Evolutionary conservation across 2,797 vertebrate genomes (phyloP), one percentile per base, ranked within the genome.

Genomic region (Eulemur albifrons): DNA sequence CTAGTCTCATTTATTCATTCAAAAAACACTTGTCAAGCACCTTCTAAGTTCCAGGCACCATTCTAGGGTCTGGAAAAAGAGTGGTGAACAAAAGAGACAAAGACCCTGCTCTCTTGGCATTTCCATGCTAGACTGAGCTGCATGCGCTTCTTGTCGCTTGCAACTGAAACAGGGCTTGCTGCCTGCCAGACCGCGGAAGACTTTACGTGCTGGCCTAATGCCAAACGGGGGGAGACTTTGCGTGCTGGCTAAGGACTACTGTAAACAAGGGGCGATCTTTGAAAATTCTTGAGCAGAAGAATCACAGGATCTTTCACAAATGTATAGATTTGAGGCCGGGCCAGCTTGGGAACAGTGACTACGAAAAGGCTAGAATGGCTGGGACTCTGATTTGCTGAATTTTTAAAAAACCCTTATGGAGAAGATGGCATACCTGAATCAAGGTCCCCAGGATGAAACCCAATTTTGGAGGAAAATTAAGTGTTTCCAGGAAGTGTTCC

Each of bases 1-100:
- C n/a, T 80, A n/a, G 12, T 88, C 77, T 81, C 30, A 90, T 75
- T 94, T 79, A 95, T 65, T 94, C 48, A 77, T 86, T 95, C 90
- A 77, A 38, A 35, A 96, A 83, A 57, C 38, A 57, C 13, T 93
- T 45, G 27, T 5, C 13, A 40, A 85, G 35, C 21, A 32, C 30
- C 38, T 81, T 90, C 45, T 79, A 67, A 43, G 15, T 80, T n/a
- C n/a, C 63, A 65, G n/a, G 57, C 27, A 35, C 50, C 32, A 87
- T 67, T 75, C 52, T 48, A 73, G 52, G 57, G 38, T 80, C 54
- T 59, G 10, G 35, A 91, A 80, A 76, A 30, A 30, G 52, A 96
- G 59, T 32, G 4, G 27, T 43, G 61, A 79, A 52, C 21, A 40
- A 57, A 92, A 67, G 57, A 79, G 15, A 25, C 63, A 67, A 48